phyloP scores from a whole-genome alignment of 2,888 invertebrate species.

The Epirrita christyi region DNA sequence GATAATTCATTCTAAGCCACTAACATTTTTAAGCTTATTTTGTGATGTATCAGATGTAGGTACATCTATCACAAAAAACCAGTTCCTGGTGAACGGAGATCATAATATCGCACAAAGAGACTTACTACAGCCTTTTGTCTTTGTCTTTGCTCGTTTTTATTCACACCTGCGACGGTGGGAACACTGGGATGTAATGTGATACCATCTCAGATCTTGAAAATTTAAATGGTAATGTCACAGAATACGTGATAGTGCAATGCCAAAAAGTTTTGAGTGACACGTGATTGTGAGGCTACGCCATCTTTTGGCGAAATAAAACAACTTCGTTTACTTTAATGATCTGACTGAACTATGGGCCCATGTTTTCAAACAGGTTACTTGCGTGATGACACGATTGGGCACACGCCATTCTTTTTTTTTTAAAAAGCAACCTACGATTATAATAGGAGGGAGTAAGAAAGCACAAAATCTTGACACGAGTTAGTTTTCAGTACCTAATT shows the following conservation, averaged over 20 bases:
- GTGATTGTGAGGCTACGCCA: constrained; percentile 22
- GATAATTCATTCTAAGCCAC: too few species aligned
- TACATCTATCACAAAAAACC: constrained; percentile 14
- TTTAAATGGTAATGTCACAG: constrained; percentile 15
- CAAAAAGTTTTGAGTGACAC: constrained; percentile 18
- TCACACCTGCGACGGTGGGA: constrained; percentile 72
- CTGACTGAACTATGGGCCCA: too few species aligned
- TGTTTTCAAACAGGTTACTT: too few species aligned
- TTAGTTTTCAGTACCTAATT: too few species aligned
- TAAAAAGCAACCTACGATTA: too few species aligned
- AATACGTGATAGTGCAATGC: constrained; percentile 4
- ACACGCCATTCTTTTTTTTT: too few species aligned
- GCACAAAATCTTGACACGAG: too few species aligned
- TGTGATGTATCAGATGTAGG: constrained; percentile 7
- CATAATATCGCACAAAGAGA: constrained; percentile 38
- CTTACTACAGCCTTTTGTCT: constrained; percentile 37
- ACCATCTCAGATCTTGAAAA: constrained; percentile 32
- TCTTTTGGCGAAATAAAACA: constrained; percentile 13
- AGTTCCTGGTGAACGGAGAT: constrained; percentile 26
- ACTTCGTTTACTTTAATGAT: not conserved
- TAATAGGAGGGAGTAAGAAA: too few species aligned
- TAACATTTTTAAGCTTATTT: too few species aligned
- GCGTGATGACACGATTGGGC: too few species aligned
- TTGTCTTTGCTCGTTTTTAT: constrained; percentile 66
- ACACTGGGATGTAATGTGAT: constrained; percentile 67